These are phyloP conservation scores for Archilochus colubris DNA, from an alignment of 2,113 vertebrate species.

Conservation along the genomic window DNA sequence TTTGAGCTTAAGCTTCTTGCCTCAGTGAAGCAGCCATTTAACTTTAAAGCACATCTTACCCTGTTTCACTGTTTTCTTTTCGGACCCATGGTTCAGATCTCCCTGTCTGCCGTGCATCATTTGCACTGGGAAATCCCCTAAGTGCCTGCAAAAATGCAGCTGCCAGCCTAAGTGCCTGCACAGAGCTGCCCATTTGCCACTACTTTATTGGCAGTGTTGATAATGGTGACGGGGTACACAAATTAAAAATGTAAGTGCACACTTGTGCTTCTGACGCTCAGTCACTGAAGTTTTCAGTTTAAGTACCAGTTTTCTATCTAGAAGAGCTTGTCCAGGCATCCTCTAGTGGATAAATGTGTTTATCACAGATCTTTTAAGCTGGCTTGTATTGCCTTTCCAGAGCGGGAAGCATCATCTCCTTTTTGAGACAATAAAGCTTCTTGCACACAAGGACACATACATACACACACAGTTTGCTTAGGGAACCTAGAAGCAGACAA, in stretches of 20 bases:
- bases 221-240: fast-evolving
- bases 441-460: neutral
- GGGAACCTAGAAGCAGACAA: neutral
- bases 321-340: neutral
- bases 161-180: neutral
- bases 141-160: neutral
- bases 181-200: neutral
- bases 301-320: fast-evolving
- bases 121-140: neutral
- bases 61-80: neutral
- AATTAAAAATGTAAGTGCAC: neutral
- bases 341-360: neutral
- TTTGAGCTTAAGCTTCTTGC: neutral
- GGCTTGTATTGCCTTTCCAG: neutral
- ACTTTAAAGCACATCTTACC: neutral
- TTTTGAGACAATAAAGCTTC: neutral
- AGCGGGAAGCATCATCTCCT: neutral
- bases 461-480: neutral
- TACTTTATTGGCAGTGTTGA: neutral
- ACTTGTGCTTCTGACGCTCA: neutral
- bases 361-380: neutral
- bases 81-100: neutral
- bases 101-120: neutral
- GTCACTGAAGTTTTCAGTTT: neutral
- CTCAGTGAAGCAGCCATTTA: neutral